Evolutionary conservation across 2,888 invertebrate species (phyloP).

Genomic region (Peribatodes rhomboidaria): DNA sequence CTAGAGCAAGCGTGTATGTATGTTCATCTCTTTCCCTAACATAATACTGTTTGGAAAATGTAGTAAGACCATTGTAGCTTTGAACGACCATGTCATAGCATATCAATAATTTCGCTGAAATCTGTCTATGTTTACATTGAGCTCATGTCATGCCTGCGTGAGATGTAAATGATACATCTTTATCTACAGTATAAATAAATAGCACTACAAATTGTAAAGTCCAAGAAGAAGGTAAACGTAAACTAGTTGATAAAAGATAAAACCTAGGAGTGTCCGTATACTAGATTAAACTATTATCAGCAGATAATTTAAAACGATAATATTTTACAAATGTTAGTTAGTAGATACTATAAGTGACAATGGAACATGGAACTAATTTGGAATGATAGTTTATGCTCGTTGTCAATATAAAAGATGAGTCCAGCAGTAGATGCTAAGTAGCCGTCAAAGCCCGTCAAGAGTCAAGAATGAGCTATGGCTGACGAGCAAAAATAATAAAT

Average conservation of each 20-base stretch:
- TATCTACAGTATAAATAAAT: slow-evolving; percentile 33
- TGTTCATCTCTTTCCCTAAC: too few relatives aligned
- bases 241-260: slow-evolving; percentile 35
- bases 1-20: neutral
- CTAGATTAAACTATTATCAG: slow-evolving; percentile 50
- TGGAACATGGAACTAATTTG: slow-evolving; percentile 24
- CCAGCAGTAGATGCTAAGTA: slow-evolving; percentile 36
- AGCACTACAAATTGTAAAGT: slow-evolving; percentile 1
- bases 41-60: too few relatives aligned
- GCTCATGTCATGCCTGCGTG: neutral
- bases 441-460: slow-evolving; percentile 43
- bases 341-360: neutral
- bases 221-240: slow-evolving; percentile 19
- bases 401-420: slow-evolving; percentile 19
- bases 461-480: slow-evolving; percentile 52
- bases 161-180: neutral
- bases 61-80: neutral
- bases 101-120: neutral
- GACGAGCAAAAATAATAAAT: slow-evolving; percentile 53
- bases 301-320: slow-evolving; percentile 41
- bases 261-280: slow-evolving; percentile 45
- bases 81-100: slow-evolving; percentile 13
- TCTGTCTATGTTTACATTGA: slow-evolving; percentile 1
- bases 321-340: neutral
- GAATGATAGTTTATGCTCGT: slow-evolving; percentile 22